phyloP scores from a whole-genome alignment of 2,797 vertebrate genomes.

The Echeneis naucrates region DNA sequence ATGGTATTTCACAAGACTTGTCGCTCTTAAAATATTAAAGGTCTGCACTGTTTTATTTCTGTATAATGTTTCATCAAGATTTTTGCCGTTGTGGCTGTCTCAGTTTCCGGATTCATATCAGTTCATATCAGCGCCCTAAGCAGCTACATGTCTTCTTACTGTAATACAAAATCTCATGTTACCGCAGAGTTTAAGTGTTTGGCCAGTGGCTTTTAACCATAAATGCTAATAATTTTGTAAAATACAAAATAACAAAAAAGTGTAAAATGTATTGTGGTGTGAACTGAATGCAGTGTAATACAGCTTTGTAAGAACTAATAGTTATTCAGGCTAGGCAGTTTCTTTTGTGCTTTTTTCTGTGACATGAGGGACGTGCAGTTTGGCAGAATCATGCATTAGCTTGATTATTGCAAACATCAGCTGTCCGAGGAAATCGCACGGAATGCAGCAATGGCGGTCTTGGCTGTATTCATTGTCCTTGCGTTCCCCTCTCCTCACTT shows the following conservation, averaged over 20 bases:
- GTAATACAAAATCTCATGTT: conserved; percentile 5
- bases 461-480: conserved; percentile 58
- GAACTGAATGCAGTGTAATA: background rate
- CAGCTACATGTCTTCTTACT: conserved; percentile 33
- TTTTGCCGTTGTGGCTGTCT: conserved; percentile 52
- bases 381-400: conserved; percentile 17
- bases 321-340: conserved; percentile 18
- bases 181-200: conserved; percentile 4
- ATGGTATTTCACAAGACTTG: conserved; percentile 70
- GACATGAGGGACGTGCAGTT: conserved; percentile 22
- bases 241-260: background rate
- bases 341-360: background rate
- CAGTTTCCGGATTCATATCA: conserved; percentile 59
- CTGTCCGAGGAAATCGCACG: conserved; percentile 34
- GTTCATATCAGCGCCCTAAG: conserved; percentile 54
- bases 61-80: conserved; percentile 69
- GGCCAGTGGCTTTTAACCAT: conserved; percentile 29
- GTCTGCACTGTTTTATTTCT: conserved; percentile 56
- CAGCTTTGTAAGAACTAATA: conserved; percentile 11
- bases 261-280: background rate
- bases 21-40: conserved; percentile 71
- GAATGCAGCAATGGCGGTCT: conserved; percentile 21
- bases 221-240: conserved; percentile 6
- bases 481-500: conserved; percentile 65
- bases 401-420: conserved; percentile 37